phyloP scores from a whole-genome alignment of 2,888 invertebrate species.

The Crematogaster levior region DNA sequence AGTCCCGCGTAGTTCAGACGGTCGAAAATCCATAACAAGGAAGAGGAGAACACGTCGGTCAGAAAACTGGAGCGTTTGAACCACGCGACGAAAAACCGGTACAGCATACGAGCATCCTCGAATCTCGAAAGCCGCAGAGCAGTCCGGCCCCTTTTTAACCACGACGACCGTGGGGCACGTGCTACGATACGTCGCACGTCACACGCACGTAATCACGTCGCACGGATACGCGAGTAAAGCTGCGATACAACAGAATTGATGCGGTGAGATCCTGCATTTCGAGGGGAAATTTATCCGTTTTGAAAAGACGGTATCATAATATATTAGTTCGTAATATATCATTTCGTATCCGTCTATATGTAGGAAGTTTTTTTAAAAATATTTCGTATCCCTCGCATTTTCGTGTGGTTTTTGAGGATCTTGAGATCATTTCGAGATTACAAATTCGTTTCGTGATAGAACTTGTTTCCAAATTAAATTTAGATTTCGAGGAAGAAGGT shows the following conservation, averaged over 20 bases:
- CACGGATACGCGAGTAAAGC: conserved; percentile 37
- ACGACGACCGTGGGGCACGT: conserved; percentile 52
- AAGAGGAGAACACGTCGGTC: not conserved
- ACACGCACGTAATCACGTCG: conserved; percentile 59
- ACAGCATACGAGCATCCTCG: conserved; percentile 16
- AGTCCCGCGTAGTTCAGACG: too few species aligned
- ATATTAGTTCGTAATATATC: too few species aligned
- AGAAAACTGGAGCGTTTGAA: conserved; percentile 5
- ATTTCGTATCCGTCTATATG: not conserved
- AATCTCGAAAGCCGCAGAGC: conserved; percentile 56
- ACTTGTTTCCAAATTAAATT: not conserved
- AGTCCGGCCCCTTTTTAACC: conserved; percentile 18
- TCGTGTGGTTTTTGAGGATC: too few species aligned
- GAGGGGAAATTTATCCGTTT: not conserved
- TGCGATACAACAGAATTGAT: not conserved
- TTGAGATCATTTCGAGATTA: not conserved
- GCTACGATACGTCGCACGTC: conserved; percentile 48
- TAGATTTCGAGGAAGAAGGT: not conserved
- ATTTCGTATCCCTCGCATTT: not conserved
- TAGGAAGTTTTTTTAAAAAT: too few species aligned
- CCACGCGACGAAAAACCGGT: not conserved
- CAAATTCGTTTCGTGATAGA: not conserved
- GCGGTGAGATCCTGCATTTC: not conserved
- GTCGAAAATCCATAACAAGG: not conserved
- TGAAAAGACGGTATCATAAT: not conserved